Percentiles rank a stretch among this genome's conserved stretches.
Evolutionary conservation across 2,888 invertebrate species (phyloP).

Genomic region (Dugesia japonica): DNA sequence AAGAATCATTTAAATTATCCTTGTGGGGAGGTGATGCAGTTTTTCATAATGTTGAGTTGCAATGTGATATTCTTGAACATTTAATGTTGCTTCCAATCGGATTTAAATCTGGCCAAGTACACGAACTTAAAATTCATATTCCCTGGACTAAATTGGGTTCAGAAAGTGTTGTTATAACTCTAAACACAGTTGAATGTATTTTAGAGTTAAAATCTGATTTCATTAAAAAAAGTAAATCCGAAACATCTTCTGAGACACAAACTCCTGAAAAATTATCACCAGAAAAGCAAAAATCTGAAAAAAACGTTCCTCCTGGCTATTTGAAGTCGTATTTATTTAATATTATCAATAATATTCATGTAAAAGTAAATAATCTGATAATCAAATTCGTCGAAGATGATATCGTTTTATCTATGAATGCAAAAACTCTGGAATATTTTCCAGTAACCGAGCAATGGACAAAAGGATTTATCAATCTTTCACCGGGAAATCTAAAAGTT

Average conservation of each 20-base stretch:
- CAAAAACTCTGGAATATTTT: slow-evolving; percentile 59
- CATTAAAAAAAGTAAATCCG: neutral
- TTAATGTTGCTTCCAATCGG: slow-evolving; percentile 74
- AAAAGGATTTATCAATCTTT: slow-evolving; percentile 58
- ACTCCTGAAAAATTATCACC: neutral
- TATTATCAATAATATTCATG: slow-evolving; percentile 75
- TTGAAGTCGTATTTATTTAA: slow-evolving; percentile 69
- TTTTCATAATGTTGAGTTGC: slow-evolving; percentile 75
- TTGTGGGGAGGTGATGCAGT: slow-evolving; percentile 85
- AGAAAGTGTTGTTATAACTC: slow-evolving; percentile 77
- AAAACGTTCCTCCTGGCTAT: slow-evolving; percentile 61
- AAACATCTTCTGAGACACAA: neutral
- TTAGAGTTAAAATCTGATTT: slow-evolving; percentile 39
- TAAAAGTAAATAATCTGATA: slow-evolving; percentile 78
- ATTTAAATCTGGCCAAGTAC: slow-evolving; percentile 71
- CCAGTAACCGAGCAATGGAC: slow-evolving; percentile 68
- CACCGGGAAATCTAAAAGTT: slow-evolving; percentile 40
- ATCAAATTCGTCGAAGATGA: slow-evolving; percentile 89
- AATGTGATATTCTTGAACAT: slow-evolving; percentile 73
- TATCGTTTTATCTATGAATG: slow-evolving; percentile 78
- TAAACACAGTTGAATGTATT: slow-evolving; percentile 67
- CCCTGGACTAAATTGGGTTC: slow-evolving; percentile 90
- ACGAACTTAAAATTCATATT: slow-evolving; percentile 54
- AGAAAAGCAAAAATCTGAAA: slow-evolving; percentile 17
- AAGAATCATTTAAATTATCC: slow-evolving; percentile 85